Evolutionary conservation across 2,888 invertebrate species (phyloP).

Genomic region (Polydrusus cervinus): DNA sequence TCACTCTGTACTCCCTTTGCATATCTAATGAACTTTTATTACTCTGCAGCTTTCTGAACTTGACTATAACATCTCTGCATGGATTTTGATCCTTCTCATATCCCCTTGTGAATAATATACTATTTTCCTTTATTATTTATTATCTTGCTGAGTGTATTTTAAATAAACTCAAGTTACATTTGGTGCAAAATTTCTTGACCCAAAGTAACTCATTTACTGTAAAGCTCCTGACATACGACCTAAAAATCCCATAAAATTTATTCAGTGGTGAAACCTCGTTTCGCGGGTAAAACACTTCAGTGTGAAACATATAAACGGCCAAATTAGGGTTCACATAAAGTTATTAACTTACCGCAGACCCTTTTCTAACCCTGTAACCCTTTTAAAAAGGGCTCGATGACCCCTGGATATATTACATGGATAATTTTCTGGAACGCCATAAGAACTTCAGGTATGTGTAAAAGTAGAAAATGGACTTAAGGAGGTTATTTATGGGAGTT

Average conservation of each 20-base stretch:
- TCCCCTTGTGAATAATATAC: no score
- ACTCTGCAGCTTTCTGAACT: no score
- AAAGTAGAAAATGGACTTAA: conserved; percentile 23
- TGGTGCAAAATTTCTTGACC: not conserved
- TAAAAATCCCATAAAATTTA: conserved; percentile 21
- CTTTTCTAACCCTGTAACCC: conserved; percentile 38
- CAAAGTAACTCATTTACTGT: not conserved
- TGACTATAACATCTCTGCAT: no score
- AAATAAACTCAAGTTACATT: no score
- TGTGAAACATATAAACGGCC: conserved; percentile 38
- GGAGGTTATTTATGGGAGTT: conserved; percentile 30
- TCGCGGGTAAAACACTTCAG: conserved; percentile 17
- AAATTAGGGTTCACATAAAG: conserved; percentile 40
- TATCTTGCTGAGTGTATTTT: not conserved
- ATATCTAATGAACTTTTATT: no score
- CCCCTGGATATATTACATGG: conserved; percentile 28
- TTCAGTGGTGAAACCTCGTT: conserved; percentile 20
- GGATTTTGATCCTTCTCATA: no score
- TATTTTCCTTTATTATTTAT: no score
- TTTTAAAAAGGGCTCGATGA: conserved; percentile 25
- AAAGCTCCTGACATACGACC: not conserved
- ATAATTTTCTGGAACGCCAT: conserved; percentile 12
- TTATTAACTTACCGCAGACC: conserved; percentile 40
- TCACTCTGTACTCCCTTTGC: no score
- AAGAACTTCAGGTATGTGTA: conserved; percentile 34